Base-by-base conservation (phyloP, 2,888 invertebrate species). In the Podotricha telesiphe region DNA sequence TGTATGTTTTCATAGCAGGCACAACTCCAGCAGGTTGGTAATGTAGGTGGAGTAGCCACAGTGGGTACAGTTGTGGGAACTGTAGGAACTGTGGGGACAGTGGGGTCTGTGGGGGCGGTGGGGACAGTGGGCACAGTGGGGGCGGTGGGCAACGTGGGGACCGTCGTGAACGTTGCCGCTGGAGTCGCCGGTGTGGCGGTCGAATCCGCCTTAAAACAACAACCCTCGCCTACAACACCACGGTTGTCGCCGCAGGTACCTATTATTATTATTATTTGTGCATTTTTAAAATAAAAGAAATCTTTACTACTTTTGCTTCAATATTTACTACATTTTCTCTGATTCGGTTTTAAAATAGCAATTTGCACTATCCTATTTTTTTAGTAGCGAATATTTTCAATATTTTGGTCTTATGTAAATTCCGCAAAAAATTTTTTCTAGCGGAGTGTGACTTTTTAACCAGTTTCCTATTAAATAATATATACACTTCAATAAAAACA, bases 1-100 rank as follows among this genome's bases (percentile, higher is more conserved):
- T 50, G 17, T 50, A 22, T 45, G n/a, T 67, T 71, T 42, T 45
- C 61, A 68, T 78, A 96, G 95, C 96, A 96, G 91, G 95, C 96
- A 61, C 95, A 96, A 80, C 86, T 96, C 62, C 96, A 96, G 79
- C 94, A 91, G 85, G 89, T 90, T 42, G 88, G 78, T 45, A 76
- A 77, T 13, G 81, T 85, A 22, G 81, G 82, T 2, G 79, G 76
- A 20, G 83, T 87, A 59, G 82, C 82, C 10, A 58, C 75, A 15
- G 82, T 81, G 22, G 78, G 79, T 2, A 6, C 6, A 10, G 81
- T 84, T 28, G 83, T 84, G 37, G 79, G 82, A 0, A 73, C 74
- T 13, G 79, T 77, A 10, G 75, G 77, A n/a, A 67, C 62, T 5
- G 80, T 80, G 20, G 79, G 78, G 6, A 73, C 75, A 15, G 82